These are phyloP conservation scores for Eulithis prunata DNA, from an alignment of 2,888 invertebrate genomes.

Conservation along the genomic window DNA sequence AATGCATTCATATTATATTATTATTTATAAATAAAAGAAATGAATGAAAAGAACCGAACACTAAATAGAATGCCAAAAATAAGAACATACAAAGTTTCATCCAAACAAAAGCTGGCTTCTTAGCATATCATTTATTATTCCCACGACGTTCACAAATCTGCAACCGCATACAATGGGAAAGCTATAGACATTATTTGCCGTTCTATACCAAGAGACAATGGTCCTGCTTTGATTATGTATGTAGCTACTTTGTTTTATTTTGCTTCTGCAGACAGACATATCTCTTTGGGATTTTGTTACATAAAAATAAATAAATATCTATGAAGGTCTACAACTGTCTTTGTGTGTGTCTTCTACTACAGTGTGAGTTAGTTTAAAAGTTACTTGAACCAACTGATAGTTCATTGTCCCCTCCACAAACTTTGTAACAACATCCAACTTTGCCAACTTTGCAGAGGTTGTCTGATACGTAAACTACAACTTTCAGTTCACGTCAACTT, in stretches of 20 bases:
- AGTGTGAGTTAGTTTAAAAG: not conserved
- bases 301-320: not conserved
- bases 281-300: constrained; percentile 13
- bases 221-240: constrained; percentile 40
- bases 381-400: not conserved
- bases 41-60: constrained; percentile 21
- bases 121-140: constrained; percentile 70
- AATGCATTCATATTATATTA: too few relatives aligned
- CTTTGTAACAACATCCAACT: too few relatives aligned
- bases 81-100: constrained; percentile 43
- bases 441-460: too few relatives aligned
- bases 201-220: constrained; percentile 63
- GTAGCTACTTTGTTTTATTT: constrained; percentile 37
- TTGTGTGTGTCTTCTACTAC: not conserved
- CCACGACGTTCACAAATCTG: constrained; percentile 64
- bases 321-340: not conserved
- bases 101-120: constrained; percentile 52
- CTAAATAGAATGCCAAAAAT: constrained; percentile 14
- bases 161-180: constrained; percentile 61
- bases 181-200: constrained; percentile 48
- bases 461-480: too few relatives aligned
- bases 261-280: constrained; percentile 2
- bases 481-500: too few relatives aligned
- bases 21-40: constrained; percentile 17
- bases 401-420: too few relatives aligned